These are phyloP conservation scores for Fulmarus glacialis DNA, from an alignment of 2,113 vertebrate species.

Conservation along the genomic window DNA sequence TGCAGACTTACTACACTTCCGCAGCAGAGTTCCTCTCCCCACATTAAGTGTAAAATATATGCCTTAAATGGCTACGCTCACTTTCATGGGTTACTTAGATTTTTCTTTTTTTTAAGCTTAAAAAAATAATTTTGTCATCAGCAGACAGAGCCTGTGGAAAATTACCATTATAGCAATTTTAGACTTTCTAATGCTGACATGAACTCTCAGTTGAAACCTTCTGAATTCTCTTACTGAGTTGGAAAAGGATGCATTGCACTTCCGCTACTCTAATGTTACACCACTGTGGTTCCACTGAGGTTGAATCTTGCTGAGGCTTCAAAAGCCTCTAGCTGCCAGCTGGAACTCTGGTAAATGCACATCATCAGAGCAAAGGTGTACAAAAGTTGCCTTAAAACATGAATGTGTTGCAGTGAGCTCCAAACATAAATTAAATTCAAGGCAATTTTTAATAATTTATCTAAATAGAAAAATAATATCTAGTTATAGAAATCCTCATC, in stretches of 20 bases:
- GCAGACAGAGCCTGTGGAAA: neutral
- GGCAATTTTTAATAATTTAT: constrained; percentile 8
- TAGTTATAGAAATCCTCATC: neutral
- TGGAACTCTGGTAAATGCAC: neutral
- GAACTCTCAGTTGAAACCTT: neutral
- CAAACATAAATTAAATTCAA: neutral
- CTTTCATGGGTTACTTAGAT: neutral
- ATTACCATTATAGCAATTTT: neutral
- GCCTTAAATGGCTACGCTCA: neutral
- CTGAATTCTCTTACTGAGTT: constrained; percentile 27
- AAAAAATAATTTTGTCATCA: neutral
- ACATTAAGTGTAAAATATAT: neutral
- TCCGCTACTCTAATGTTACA: neutral
- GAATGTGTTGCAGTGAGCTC: neutral
- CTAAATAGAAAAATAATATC: neutral
- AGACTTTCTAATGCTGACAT: neutral
- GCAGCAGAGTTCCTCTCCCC: neutral
- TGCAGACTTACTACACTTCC: neutral
- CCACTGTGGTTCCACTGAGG: neutral
- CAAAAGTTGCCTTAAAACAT: neutral
- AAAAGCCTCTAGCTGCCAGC: neutral
- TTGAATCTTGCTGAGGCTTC: neutral
- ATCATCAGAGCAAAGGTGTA: neutral
- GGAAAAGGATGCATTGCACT: neutral
- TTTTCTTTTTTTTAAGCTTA: neutral